phyloP scores from a whole-genome alignment of 30 jellyfish, hydroid and myxozoan genomes.

The Calvadosia cruxmelitensis region DNA sequence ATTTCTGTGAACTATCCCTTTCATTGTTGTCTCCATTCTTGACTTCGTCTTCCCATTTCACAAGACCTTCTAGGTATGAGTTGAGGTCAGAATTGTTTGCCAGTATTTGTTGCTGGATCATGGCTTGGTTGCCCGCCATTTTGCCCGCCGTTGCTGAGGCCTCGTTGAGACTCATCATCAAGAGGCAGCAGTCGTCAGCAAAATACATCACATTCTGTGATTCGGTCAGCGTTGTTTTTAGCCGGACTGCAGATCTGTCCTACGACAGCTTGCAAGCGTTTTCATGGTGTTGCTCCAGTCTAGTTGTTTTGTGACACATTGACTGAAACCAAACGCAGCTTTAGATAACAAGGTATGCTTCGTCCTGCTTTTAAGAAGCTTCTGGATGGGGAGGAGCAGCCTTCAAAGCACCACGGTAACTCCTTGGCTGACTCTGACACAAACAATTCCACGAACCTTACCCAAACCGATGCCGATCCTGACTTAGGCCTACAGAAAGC shows the following conservation, averaged over 20 bases:
- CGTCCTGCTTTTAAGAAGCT: conserved; percentile 41
- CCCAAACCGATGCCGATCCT: conserved; percentile 18
- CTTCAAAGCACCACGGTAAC: conserved; percentile 26
- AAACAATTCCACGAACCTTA: conserved; percentile 11
- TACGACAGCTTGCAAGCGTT: no score
- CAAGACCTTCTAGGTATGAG: conserved; percentile 57
- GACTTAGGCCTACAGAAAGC: conserved; percentile 4
- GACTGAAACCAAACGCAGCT: not conserved
- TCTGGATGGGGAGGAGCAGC: conserved; percentile 26
- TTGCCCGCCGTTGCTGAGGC: no score
- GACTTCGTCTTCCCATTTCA: conserved; percentile 71
- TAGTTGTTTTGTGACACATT: not conserved
- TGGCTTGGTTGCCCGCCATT: conserved; percentile 62
- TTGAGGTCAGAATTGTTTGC: conserved; percentile 68
- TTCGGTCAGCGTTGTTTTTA: no score
- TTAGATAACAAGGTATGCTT: conserved; percentile 9
- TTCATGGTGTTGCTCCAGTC: no score
- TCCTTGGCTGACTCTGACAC: conserved; percentile 3
- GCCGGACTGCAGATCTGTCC: no score
- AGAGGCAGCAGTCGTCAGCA: no score
- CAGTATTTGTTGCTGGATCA: conserved; percentile 56
- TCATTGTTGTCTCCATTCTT: conserved; percentile 64
- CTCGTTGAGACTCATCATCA: no score
- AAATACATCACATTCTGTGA: no score
- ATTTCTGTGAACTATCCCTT: no score